phyloP scores from a whole-genome alignment of 2,113 vertebrate species.

The Festucalex cinctus region DNA sequence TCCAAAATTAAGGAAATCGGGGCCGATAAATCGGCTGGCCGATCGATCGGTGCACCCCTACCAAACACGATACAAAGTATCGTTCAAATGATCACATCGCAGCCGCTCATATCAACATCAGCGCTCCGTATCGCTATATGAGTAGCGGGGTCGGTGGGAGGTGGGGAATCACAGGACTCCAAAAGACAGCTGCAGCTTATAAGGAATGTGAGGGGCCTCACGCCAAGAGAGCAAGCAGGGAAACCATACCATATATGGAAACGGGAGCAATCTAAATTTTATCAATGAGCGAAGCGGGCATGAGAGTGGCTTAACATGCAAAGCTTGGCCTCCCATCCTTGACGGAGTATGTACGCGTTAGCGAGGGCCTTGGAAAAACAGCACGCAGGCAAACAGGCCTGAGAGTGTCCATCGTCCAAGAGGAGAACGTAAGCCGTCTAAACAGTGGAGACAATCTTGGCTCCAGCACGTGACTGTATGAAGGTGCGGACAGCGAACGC shows the following conservation, averaged over 20 bases:
- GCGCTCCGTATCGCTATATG: constrained; percentile 62
- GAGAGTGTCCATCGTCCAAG: constrained; percentile 38
- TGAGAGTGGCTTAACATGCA: constrained; percentile 52
- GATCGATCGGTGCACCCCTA: too few relatives aligned
- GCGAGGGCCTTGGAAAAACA: constrained; percentile 37
- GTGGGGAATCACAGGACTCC: constrained; percentile 72
- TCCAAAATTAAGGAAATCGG: too few relatives aligned
- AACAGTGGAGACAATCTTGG: constrained; percentile 31
- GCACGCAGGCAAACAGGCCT: constrained; percentile 20
- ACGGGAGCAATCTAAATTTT: constrained; percentile 93
- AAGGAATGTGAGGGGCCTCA: constrained; percentile 91
- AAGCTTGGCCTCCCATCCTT: constrained; percentile 51
- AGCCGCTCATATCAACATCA: constrained; percentile 49
- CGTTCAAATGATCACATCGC: constrained; percentile 69
- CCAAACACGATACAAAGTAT: constrained; percentile 20
- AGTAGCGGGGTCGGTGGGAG: constrained; percentile 15
- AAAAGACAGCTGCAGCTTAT: constrained; percentile 96
- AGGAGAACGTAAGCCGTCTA: constrained; percentile 33
- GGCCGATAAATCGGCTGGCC: too few relatives aligned
- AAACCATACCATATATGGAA: constrained; percentile 98
- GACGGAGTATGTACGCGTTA: constrained; percentile 28
- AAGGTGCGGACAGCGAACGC: constrained; percentile 20
- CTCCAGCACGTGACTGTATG: constrained; percentile 18
- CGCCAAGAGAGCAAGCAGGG: constrained; percentile 82
- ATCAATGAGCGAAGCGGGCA: constrained; percentile 83